Conservation (phyloP, 1,140 invertebrate species). For the Apis cerana region DNA sequence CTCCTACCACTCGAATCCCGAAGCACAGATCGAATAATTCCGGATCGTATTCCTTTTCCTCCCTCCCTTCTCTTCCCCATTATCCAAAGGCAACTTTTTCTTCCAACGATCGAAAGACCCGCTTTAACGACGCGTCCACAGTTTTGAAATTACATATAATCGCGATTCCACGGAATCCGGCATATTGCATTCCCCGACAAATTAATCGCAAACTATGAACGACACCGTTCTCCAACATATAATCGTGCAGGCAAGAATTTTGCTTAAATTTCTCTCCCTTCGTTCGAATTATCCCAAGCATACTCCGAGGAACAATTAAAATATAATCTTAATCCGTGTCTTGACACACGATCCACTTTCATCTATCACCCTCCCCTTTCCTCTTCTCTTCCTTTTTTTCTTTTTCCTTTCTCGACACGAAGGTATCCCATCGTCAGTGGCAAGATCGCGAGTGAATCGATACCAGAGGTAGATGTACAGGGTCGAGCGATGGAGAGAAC, state of each 20-base stretch:
- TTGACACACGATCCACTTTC: slow-evolving; percentile 28
- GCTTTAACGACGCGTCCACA: slow-evolving; percentile 12
- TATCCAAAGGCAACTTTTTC: slow-evolving; percentile 18
- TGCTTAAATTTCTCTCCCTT: neutral
- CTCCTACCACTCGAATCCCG: slow-evolving; percentile 44
- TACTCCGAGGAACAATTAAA: too few species aligned
- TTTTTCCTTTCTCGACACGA: slow-evolving; percentile 27
- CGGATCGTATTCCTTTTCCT: neutral
- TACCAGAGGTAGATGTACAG: slow-evolving; percentile 67
- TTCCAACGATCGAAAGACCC: slow-evolving; percentile 13
- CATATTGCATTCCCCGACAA: neutral
- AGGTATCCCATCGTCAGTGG: slow-evolving; percentile 63
- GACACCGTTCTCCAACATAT: neutral
- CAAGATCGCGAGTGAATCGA: slow-evolving; percentile 76
- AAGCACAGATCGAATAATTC: slow-evolving; percentile 53
- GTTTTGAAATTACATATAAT: neutral
- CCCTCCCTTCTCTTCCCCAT: neutral
- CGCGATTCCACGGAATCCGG: too few species aligned
- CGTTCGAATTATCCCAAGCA: neutral
- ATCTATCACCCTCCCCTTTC: slow-evolving; percentile 18
- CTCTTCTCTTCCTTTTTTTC: slow-evolving; percentile 5
- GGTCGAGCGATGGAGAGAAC: slow-evolving; percentile 57
- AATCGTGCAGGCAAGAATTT: neutral
- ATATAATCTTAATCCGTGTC: too few species aligned
- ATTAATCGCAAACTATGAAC: neutral